Base-by-base conservation (phyloP, 2,113 vertebrate genomes). In the Herpailurus yagouaroundi region DNA sequence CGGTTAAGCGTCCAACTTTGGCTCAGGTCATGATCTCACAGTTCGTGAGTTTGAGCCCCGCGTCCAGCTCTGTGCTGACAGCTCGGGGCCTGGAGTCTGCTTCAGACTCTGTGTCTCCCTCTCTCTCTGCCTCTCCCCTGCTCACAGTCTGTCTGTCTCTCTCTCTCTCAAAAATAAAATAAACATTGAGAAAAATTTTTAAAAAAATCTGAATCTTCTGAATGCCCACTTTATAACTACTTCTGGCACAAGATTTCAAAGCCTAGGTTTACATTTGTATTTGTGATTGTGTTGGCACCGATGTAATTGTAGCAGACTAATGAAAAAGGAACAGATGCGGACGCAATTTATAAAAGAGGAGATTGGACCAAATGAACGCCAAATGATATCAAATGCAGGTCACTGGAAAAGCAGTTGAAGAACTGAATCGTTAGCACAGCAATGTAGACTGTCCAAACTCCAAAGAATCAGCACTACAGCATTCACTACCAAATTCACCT, bases 171-270 rank as follows among this genome's bases (percentile, higher is more conserved):
- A 45, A 45, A 45, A 45, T 45, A 45, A 45, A 45, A 7, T 45
- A 45, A 45, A 45, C 45, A 45, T 1, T 45, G 45, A 45, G 9
- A 45, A 45, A 45, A 45, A 9, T 45, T 45, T 45, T 1, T 0
- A 0, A 1, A 9, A 45, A 45, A 45, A 81, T 29, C 27, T 64
- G 31, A 33, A 66, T 91, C 96, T 91, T 95, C 93, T 50, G 29
- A 92, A 94, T 73, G 87, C 55, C 94, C 69, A 74, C 64, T 80
- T 90, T 79, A 79, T 38, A 89, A 52, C 36, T 41, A 93, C 41
- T 94, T 83, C n/a, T 94, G 52, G 68, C 48, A 82, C 50, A 91
- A 93, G 31, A 91, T 21, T 55, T 80, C 82, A 80, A 92, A 95
- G 23, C 50, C 79, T 55, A 79, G 33, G 48, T 89, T 87, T 95